Base-by-base conservation (phyloP, 2,113 vertebrate genomes). In the Neogale vison region DNA sequence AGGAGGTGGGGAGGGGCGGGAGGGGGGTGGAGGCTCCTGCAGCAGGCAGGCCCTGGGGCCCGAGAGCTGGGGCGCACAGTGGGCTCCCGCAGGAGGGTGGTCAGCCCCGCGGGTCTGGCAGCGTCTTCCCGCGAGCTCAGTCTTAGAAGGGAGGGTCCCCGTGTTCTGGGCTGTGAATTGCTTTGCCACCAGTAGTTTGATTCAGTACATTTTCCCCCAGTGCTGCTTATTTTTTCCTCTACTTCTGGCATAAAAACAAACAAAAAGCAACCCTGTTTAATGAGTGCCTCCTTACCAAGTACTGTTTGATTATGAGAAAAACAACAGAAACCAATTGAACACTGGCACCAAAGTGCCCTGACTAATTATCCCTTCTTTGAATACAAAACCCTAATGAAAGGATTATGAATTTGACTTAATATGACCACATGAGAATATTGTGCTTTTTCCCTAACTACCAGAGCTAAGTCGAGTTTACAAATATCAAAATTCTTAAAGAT, bases 101-200 rank as follows among this genome's bases (percentile, higher is more conserved):
- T 26, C 26, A 0, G 42, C 15, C 45, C 34, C 55, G 1, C 0
- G 15, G 6, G 63, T 2, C 29, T 12, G 0, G 18, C n/a, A 3
- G 13, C 80, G 2, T 6, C 29, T 4, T n/a, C 67, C 74, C 6
- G 20, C 15, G n/a, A 5, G 4, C 26, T 0, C 3, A 0, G 11
- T 17, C 88, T 34, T 39, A 4, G 69, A 4, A 6, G 47, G 36
- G 0, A n/a, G 3, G 20, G 13, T 61, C 42, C 50, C 50, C 1
- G 15, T 1, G 3, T 29, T 39, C 61, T 76, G 10, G 7, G 2
- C 50, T 24, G 36, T 1, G 29, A 31, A 23, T 39, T 17, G n/a
- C 14, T n/a, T 26, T 42, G 47, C 57, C 47, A 31, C 39, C 18
- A 10, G 55, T 61, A 21, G 34, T 76, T 71, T 72, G 55, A 82